These are phyloP conservation scores for Oreotrochilus melanogaster DNA, from an alignment of 2,113 vertebrate species.

Conservation along the genomic window DNA sequence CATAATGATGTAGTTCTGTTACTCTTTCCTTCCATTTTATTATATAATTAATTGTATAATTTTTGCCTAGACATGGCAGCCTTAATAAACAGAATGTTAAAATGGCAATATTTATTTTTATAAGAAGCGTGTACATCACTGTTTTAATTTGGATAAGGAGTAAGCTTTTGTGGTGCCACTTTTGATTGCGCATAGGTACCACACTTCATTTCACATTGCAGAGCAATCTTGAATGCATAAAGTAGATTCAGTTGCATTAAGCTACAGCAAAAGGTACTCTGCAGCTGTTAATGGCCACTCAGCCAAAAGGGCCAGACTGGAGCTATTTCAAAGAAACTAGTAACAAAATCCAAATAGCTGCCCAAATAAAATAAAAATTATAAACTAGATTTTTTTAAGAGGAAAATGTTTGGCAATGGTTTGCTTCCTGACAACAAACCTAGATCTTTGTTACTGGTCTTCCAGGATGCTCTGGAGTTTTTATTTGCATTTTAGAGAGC, in stretches of 20 bases:
- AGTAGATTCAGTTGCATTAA: not conserved
- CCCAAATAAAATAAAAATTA: not conserved
- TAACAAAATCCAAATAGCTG: not conserved
- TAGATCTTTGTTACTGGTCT: not conserved
- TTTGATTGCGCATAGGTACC: not conserved
- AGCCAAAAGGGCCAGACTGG: not conserved
- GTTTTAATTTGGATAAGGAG: not conserved
- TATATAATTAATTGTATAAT: not conserved
- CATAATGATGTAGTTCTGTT: not conserved
- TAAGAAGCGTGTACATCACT: not conserved
- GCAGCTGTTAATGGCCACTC: not conserved
- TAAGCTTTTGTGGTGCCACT: not conserved
- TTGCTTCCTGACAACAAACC: not conserved
- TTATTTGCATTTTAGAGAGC: not conserved
- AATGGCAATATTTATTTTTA: not conserved
- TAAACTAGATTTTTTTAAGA: not conserved
- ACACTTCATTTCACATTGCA: not conserved
- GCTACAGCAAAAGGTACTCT: not conserved
- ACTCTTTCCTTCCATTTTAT: not conserved
- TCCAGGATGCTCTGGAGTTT: not conserved
- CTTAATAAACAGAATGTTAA: not conserved
- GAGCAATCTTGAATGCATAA: not conserved
- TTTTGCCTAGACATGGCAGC: not conserved
- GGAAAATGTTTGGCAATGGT: not conserved
- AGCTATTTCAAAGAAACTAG: not conserved